Evolutionary conservation across 2,113 vertebrate genomes (phyloP).

Genomic region (Prunella himalayana): DNA sequence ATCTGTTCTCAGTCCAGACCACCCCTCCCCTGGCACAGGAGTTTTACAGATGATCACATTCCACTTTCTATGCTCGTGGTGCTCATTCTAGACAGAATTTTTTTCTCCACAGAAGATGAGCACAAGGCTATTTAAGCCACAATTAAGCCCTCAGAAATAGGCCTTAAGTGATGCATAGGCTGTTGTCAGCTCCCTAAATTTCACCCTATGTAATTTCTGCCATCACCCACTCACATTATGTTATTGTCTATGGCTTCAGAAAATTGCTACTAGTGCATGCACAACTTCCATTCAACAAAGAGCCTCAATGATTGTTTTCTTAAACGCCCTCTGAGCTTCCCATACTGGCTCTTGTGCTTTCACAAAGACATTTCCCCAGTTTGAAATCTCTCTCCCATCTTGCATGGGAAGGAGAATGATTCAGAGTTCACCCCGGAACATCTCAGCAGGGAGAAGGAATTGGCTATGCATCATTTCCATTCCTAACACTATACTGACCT

Average conservation of each 20-base stretch:
- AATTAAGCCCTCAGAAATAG: conserved; percentile 48
- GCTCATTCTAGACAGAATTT: not conserved
- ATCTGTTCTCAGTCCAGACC: not conserved
- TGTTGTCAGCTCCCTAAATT: conserved; percentile 44
- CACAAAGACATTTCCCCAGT: conserved; percentile 48
- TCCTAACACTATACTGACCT: conserved; percentile 76
- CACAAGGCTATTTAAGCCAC: not conserved
- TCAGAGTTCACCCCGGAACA: conserved; percentile 54
- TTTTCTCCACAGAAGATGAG: not conserved
- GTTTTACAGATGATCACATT: not conserved
- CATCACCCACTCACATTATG: conserved; percentile 33
- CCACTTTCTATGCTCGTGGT: not conserved
- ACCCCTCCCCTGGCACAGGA: not conserved
- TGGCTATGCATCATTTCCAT: conserved; percentile 39
- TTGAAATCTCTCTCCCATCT: conserved; percentile 41
- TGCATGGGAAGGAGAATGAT: not conserved
- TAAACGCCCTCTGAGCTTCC: conserved; percentile 48
- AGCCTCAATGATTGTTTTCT: conserved; percentile 62
- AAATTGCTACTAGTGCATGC: conserved; percentile 45
- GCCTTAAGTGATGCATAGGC: conserved; percentile 29
- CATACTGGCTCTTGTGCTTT: conserved; percentile 58
- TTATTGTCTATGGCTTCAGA: conserved; percentile 48
- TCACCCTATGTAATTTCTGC: conserved; percentile 37
- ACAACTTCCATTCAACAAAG: conserved; percentile 54
- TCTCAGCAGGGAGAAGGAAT: not conserved